Percentiles rank a stretch among this genome's conserved stretches.
phyloP scores from a whole-genome alignment of 2,113 vertebrate species.

The Nansenia antarctica region DNA sequence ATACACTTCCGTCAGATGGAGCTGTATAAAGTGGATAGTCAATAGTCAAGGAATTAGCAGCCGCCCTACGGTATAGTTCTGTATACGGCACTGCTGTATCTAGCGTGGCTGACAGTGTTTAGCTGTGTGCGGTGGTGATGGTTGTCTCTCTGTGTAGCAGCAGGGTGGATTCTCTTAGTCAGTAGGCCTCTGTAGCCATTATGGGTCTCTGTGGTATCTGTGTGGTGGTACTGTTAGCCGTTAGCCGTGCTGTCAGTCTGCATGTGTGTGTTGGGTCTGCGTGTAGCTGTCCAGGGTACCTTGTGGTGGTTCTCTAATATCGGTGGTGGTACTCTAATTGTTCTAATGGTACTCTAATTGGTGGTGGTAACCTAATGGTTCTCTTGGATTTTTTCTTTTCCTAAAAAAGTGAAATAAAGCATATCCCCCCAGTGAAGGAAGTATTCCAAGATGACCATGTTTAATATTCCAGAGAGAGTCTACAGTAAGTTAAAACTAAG shows the following conservation, averaged over 20 bases:
- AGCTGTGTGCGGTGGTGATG: slow-evolving; percentile 18
- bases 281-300: slow-evolving; percentile 39
- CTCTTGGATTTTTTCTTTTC: too few species aligned
- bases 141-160: slow-evolving; percentile 52
- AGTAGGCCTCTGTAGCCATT: slow-evolving; percentile 23
- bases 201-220: neutral
- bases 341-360: too few species aligned
- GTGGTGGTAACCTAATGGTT: too few species aligned
- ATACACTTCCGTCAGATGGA: too few species aligned
- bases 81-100: too few species aligned
- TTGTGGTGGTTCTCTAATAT: slow-evolving; percentile 45
- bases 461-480: too few species aligned
- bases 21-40: too few species aligned
- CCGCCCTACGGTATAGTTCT: too few species aligned
- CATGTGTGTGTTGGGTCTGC: slow-evolving; percentile 44
- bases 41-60: too few species aligned
- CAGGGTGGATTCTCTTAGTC: neutral
- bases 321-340: too few species aligned
- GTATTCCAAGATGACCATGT: neutral
- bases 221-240: slow-evolving; percentile 8
- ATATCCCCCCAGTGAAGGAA: neutral
- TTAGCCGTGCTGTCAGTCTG: slow-evolving; percentile 35
- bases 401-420: too few species aligned
- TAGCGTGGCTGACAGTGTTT: neutral
- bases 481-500: too few species aligned